A percentile compares a stretch with the other conserved stretches of the same genome.
phyloP scores from a whole-genome alignment of 2,113 vertebrate genomes.

The Psittacara wagleri region DNA sequence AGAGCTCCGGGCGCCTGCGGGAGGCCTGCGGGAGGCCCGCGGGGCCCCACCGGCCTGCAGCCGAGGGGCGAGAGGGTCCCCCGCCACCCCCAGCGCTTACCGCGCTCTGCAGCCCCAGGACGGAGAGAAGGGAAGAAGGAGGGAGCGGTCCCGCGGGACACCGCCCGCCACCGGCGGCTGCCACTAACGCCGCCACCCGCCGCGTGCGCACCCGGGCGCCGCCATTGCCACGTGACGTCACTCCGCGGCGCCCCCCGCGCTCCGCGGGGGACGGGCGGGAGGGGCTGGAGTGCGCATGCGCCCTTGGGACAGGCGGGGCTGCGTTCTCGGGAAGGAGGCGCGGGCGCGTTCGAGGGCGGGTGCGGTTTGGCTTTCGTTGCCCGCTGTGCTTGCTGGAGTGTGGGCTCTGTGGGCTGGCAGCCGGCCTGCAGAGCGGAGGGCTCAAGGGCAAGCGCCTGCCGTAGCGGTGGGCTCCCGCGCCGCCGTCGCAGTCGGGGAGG shows the following conservation, averaged over 20 bases:
- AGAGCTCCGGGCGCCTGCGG: neutral
- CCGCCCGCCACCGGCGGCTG: rapidly evolving
- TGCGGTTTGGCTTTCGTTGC: rapidly evolving
- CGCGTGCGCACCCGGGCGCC: neutral
- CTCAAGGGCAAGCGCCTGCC: neutral
- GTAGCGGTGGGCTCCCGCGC: too few species aligned
- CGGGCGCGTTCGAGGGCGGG: rapidly evolving
- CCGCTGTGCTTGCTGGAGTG: rapidly evolving
- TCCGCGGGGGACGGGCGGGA: rapidly evolving
- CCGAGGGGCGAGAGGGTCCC: neutral
- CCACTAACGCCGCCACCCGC: rapidly evolving
- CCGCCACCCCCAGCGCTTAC: neutral
- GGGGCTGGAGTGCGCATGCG: neutral
- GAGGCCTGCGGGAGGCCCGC: neutral
- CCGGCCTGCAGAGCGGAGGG: neutral
- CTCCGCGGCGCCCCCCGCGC: rapidly evolving
- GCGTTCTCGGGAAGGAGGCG: rapidly evolving
- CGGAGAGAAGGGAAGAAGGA: rapidly evolving
- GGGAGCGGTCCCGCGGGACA: rapidly evolving
- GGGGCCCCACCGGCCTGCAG: neutral
- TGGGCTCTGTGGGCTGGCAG: too few species aligned
- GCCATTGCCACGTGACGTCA: neutral
- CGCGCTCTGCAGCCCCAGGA: neutral
- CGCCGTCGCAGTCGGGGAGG: neutral
- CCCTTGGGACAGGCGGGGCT: too few species aligned